Percentiles rank a stretch among this genome's conserved stretches.
These are phyloP conservation scores for Caenorhabditis sinica DNA, from an alignment of 2,888 invertebrate genomes.

Conservation along the genomic window DNA sequence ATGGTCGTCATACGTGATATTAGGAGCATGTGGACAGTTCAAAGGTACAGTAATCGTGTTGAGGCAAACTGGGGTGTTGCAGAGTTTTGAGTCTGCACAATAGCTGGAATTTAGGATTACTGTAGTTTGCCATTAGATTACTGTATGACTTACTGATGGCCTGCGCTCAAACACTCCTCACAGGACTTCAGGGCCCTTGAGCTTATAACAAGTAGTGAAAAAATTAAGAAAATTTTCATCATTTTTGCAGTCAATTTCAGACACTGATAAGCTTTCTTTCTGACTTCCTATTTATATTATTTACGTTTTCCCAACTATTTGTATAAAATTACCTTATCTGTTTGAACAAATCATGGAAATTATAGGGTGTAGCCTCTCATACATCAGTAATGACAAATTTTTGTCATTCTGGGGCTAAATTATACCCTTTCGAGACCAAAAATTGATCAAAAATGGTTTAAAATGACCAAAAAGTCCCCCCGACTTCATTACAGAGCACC, in stretches of 20 bases:
- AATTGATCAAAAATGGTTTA: background rate
- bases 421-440: background rate
- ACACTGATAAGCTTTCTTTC: slow-evolving; percentile 18
- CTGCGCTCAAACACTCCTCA: slow-evolving; percentile 26
- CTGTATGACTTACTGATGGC: slow-evolving; percentile 48
- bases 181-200: background rate
- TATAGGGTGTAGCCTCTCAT: slow-evolving; percentile 2
- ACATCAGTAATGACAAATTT: slow-evolving; percentile 10
- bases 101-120: slow-evolving; percentile 30
- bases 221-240: slow-evolving; percentile 20
- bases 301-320: background rate
- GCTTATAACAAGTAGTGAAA: background rate
- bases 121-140: background rate
- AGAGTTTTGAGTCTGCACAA: slow-evolving; percentile 49
- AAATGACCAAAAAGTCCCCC: background rate
- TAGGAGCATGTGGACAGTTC: slow-evolving; percentile 45
- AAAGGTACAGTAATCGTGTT: slow-evolving; percentile 59
- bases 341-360: background rate
- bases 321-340: no score
- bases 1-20: slow-evolving; percentile 51
- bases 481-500: background rate
- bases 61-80: slow-evolving; percentile 40
- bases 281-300: slow-evolving; percentile 32
- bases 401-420: background rate
- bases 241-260: background rate